Conservation (phyloP, 2,797 vertebrate genomes). For the Chromobotia macracanthus region DNA sequence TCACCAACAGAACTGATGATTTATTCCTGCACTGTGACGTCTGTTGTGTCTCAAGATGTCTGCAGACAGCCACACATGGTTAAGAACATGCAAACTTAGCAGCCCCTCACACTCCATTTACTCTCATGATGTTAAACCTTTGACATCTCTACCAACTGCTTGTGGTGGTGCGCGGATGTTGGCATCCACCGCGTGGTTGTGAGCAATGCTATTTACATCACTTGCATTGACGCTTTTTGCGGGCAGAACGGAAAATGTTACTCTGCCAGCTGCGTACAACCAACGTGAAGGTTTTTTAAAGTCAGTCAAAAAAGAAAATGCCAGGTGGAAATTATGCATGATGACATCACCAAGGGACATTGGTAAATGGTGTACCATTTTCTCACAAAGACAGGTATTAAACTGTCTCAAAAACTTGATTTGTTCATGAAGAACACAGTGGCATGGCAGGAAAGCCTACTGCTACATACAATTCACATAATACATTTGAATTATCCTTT, state of each 20-base stretch:
- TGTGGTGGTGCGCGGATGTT: background rate
- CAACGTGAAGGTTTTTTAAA: background rate
- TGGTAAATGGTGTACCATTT: constrained; percentile 16
- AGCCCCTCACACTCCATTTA: constrained; percentile 53
- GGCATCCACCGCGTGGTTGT: background rate
- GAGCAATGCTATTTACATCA: background rate
- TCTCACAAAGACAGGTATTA: constrained; percentile 10
- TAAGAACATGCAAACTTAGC: constrained; percentile 50
- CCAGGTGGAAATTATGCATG: constrained; percentile 8
- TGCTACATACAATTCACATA: constrained; percentile 19
- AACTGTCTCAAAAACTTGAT: background rate
- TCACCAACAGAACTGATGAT: constrained; percentile 51
- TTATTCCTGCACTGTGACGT: constrained; percentile 39
- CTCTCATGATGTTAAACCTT: constrained; percentile 32
- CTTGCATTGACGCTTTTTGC: background rate
- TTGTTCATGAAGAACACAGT: constrained; percentile 1
- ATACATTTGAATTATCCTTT: constrained; percentile 19
- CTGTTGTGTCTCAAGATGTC: constrained; percentile 45
- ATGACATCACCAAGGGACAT: background rate
- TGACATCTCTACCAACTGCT: background rate
- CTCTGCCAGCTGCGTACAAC: background rate
- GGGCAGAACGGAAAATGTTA: background rate
- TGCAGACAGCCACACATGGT: constrained; percentile 42
- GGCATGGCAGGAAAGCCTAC: constrained; percentile 26
- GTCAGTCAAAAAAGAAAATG: constrained; percentile 8